Percentiles rank a stretch among this genome's conserved stretches.
These are phyloP conservation scores for Coregonus clupeaformis DNA, from an alignment of 2,113 vertebrate species.

Conservation along the genomic window DNA sequence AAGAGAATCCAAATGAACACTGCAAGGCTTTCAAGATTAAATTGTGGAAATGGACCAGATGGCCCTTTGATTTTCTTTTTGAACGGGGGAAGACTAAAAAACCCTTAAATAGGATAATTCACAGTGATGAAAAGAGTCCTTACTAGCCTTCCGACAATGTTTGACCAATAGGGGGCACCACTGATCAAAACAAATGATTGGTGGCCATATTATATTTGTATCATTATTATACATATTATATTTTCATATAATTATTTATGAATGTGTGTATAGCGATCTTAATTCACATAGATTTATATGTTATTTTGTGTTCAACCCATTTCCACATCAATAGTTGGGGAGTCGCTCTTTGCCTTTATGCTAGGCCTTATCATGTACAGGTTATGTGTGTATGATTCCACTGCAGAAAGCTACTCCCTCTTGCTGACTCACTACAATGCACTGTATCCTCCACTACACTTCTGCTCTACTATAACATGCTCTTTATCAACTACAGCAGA, in stretches of 20 bases:
- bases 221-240: too few species aligned
- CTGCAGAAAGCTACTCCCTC: not conserved
- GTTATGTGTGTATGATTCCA: not conserved
- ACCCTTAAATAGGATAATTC: not conserved
- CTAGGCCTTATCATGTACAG: too few species aligned
- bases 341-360: not conserved
- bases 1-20: constrained; percentile 5
- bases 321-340: not conserved
- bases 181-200: not conserved
- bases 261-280: not conserved
- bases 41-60: constrained; percentile 2
- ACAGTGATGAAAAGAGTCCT: not conserved
- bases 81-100: not conserved
- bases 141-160: not conserved
- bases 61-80: not conserved
- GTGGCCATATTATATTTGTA: not conserved
- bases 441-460: not conserved
- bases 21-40: constrained; percentile 3
- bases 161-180: not conserved
- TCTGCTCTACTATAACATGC: too few species aligned
- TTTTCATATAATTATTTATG: too few species aligned
- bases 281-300: not conserved
- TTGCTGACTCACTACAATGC: not conserved
- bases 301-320: not conserved
- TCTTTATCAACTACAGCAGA: not conserved